A percentile compares a stretch with the other conserved stretches of the same genome.
phyloP scores from a whole-genome alignment of 2,888 invertebrate genomes.

The Deroplatys truncata region DNA sequence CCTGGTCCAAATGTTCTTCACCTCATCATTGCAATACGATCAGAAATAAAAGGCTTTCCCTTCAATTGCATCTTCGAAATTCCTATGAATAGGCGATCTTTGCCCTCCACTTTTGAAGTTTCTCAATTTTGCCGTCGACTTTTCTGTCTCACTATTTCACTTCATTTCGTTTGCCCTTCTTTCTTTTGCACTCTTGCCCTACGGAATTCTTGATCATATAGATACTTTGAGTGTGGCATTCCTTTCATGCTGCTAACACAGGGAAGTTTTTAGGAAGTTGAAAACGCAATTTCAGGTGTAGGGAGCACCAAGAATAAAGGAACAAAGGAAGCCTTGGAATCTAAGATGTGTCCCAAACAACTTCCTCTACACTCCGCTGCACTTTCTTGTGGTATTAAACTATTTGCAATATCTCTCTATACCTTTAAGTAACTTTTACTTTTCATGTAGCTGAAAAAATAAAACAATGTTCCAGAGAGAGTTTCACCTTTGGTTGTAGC shows the following conservation, averaged over 20 bases:
- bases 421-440: not conserved
- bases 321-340: not conserved
- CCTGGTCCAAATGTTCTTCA: too few relatives aligned
- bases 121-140: not conserved
- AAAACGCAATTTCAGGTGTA: not conserved
- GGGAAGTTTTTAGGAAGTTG: not conserved
- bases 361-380: not conserved
- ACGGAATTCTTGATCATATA: constrained; percentile 21
- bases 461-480: too few relatives aligned
- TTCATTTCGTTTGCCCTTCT: not conserved
- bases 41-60: too few relatives aligned
- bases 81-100: not conserved
- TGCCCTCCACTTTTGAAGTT: not conserved
- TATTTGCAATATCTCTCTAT: not conserved
- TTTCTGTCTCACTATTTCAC: not conserved
- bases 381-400: not conserved
- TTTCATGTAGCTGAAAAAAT: too few relatives aligned
- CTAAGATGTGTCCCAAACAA: not conserved
- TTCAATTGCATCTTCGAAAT: not conserved
- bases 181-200: not conserved
- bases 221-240: not conserved
- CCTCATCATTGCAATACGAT: too few relatives aligned
- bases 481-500: too few relatives aligned
- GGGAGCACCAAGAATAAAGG: not conserved
- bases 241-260: constrained; percentile 1